Percentiles rank a stretch among this genome's conserved stretches.
These are phyloP conservation scores for Oreochromis niloticus DNA, from an alignment of 2,113 vertebrate genomes.

Conservation along the genomic window DNA sequence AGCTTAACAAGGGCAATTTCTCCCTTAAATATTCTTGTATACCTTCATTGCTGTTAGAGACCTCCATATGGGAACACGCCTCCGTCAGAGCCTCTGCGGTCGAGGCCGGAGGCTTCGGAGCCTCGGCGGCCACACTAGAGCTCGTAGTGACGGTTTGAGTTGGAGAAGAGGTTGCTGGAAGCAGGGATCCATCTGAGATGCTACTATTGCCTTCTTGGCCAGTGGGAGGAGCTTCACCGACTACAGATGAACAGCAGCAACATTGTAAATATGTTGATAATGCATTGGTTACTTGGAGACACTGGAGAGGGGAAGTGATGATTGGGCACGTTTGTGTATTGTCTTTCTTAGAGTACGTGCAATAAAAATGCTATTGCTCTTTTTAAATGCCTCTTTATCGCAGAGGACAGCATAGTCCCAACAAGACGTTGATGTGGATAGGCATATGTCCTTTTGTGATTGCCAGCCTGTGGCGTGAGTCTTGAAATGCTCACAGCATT, in stretches of 20 bases:
- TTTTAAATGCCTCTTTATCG: background rate
- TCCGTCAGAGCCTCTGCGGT: conserved; percentile 3
- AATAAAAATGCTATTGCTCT: background rate
- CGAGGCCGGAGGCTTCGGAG: background rate
- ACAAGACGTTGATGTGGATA: background rate
- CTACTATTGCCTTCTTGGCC: conserved; percentile 71
- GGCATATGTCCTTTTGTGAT: background rate
- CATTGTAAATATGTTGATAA: background rate
- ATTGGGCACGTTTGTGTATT: background rate
- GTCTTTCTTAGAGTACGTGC: background rate
- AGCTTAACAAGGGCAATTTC: background rate
- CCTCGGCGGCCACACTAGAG: background rate
- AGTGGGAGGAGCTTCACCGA: conserved; percentile 75
- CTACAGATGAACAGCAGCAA: conserved; percentile 59
- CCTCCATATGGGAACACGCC: conserved; percentile 19
- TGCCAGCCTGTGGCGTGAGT: background rate
- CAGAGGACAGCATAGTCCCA: background rate
- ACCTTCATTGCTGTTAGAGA: conserved; percentile 50
- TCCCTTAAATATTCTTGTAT: background rate
- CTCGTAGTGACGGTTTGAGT: conserved; percentile 1
- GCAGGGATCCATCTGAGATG: conserved; percentile 71
- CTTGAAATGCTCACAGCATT: background rate
- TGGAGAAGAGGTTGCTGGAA: conserved; percentile 20
- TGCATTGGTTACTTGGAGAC: background rate
- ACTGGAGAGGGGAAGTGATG: background rate